Evolutionary conservation across 2,113 vertebrate species (phyloP).

Genomic region (Polypterus senegalus): DNA sequence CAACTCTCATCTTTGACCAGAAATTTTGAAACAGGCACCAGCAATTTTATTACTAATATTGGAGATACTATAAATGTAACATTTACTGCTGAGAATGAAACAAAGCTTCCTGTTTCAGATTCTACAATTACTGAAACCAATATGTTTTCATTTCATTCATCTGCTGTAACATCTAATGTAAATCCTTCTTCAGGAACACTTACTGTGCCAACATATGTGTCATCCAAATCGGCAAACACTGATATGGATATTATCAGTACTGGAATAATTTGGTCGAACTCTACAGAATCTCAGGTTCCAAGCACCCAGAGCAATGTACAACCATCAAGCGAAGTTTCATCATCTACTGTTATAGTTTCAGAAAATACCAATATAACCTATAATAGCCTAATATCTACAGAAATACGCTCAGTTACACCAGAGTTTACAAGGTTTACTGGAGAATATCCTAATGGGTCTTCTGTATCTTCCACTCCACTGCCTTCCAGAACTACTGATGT

Average conservation of each 20-base stretch:
- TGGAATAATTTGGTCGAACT: conserved; percentile 24
- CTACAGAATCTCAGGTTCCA: conserved; percentile 30
- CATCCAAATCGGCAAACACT: conserved; percentile 20
- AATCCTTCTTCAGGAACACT: too few relatives aligned
- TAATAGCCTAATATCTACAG: conserved; percentile 26
- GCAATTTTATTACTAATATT: conserved; percentile 18
- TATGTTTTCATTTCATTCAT: background rate
- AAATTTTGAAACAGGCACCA: conserved; percentile 9
- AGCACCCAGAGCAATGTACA: conserved; percentile 21
- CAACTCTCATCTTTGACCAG: conserved; percentile 14
- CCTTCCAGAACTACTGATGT: too few relatives aligned
- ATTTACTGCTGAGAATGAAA: conserved; percentile 23
- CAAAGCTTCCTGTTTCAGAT: conserved; percentile 8
- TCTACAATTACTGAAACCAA: background rate
- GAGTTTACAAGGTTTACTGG: too few relatives aligned
- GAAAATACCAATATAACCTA: too few relatives aligned
- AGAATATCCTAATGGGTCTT: too few relatives aligned
- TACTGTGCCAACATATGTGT: background rate
- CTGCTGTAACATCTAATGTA: background rate
- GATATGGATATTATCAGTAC: conserved; percentile 13
- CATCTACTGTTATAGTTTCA: too few relatives aligned
- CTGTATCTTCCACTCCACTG: too few relatives aligned
- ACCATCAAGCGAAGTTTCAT: too few relatives aligned
- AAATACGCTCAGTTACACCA: conserved; percentile 28
- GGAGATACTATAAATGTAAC: conserved; percentile 21